A percentile compares a stretch with the other conserved stretches of the same genome.
These are phyloP conservation scores for Adelges cooleyi DNA, from an alignment of 1,140 invertebrate genomes.

Conservation along the genomic window DNA sequence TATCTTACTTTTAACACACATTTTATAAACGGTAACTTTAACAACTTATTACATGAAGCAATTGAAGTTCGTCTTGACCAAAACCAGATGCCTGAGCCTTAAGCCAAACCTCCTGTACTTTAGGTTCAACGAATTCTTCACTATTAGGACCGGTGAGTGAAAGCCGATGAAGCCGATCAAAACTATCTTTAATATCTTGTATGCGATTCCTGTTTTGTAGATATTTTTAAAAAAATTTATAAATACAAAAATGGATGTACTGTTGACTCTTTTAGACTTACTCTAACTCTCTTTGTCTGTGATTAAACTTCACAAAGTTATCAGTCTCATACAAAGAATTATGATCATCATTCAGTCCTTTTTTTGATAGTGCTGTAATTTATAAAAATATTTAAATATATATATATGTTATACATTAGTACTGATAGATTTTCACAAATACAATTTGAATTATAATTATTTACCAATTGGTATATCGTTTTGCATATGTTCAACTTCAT, in stretches of 20 bases:
- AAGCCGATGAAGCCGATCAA: conserved; percentile 61
- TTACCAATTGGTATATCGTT: conserved; percentile 53
- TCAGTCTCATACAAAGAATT: conserved; percentile 4
- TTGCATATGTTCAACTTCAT: conserved; percentile 49
- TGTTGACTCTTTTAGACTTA: background rate
- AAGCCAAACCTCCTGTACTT: conserved; percentile 78
- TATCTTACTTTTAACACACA: conserved; percentile 17
- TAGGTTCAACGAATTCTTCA: conserved; percentile 76
- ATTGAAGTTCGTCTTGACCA: conserved; percentile 63
- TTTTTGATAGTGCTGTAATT: background rate
- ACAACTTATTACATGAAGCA: conserved; percentile 52
- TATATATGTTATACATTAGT: no score
- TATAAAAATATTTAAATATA: background rate
- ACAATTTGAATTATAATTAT: conserved; percentile 31
- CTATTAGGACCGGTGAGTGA: conserved; percentile 61
- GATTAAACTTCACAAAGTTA: background rate
- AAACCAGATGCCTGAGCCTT: conserved; percentile 69
- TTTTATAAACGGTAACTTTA: background rate
- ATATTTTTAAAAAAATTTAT: conserved; percentile 15
- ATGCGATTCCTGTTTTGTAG: conserved; percentile 54
- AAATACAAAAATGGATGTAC: conserved; percentile 1
- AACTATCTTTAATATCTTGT: conserved; percentile 63
- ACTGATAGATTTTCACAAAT: background rate
- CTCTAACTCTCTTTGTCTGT: background rate
- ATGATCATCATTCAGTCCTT: conserved; percentile 16